Evolutionary conservation across 1,140 invertebrate species (phyloP).

Genomic region (Paralvinella palmiformis): DNA sequence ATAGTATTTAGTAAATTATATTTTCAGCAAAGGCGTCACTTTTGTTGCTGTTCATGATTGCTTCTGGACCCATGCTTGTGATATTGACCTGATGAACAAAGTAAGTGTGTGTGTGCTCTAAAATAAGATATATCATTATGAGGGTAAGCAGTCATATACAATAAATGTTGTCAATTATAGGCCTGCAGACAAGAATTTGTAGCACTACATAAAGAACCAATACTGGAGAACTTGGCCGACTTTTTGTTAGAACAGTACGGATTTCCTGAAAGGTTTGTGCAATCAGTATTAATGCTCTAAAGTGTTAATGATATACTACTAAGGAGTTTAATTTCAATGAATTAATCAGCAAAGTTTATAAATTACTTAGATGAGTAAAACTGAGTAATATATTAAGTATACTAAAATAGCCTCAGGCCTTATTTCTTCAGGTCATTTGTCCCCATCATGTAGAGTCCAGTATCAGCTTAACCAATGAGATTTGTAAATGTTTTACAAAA

Average conservation of each 20-base stretch:
- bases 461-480: too few species aligned
- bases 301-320: not conserved
- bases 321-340: not conserved
- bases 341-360: not conserved
- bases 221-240: conserved; percentile 79
- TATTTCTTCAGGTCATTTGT: not conserved
- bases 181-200: conserved; percentile 95
- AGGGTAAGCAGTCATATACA: not conserved
- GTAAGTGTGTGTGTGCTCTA: conserved; percentile 51
- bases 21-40: conserved; percentile 63
- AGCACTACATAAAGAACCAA: conserved; percentile 82
- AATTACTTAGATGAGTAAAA: not conserved
- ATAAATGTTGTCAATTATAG: conserved; percentile 45
- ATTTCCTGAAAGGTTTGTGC: not conserved
- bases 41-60: conserved; percentile 99
- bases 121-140: not conserved
- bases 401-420: not conserved
- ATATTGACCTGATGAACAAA: conserved; percentile 84
- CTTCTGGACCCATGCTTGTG: conserved; percentile 93
- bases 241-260: conserved; percentile 65
- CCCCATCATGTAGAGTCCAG: not conserved
- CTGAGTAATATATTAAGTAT: not conserved
- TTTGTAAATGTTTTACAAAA: too few species aligned
- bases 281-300: not conserved
- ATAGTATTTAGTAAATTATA: too few species aligned